Base-by-base conservation (phyloP, 2,888 invertebrate genomes). In the Augochlorella aurata region DNA sequence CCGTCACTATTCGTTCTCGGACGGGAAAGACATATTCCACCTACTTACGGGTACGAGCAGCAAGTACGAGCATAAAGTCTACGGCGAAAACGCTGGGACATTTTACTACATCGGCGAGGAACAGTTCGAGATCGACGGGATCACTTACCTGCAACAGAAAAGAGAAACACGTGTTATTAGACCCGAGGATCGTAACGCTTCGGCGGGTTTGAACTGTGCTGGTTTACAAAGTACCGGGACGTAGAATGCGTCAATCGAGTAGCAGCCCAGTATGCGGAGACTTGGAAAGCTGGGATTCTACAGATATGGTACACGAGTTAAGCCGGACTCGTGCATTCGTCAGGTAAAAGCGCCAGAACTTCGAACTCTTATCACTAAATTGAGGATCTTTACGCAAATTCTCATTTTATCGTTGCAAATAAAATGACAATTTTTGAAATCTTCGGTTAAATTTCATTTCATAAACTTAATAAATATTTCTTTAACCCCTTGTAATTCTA, bases 131-230 rank as follows among this genome's bases (percentile, higher is more conserved):
- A 71, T 66, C 72, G 71, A 69, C 63, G 68, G 61, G 74, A 82
- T 74, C 87, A 90, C 90, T 90, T 90, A 90, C 90, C 90, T 90
- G 90, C 24, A 90, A 90, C 90, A 90, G 79, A 90, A 80, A 85
- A 79, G 71, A 88, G 74, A 83, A 71, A 61, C 14, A 87, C 45
- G 61, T 84, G 83, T 89, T 87, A 89, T 87, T 89, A 83, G 79
- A 71, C 38, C 24, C 21, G 50, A 49, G 76, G 38, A 69, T 50
- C 58, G 47, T 65, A 66, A 75, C 79, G 54, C 69, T 58, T 47
- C 54, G 45, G 24, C 58, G 24, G 67, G 47, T 74, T 49, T 38
- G 45, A 83, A 82, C 75, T 73, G 67, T 74, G 75, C 71, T 12
- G 38, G 66, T 74, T 52, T 52, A 63, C 73, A 50, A 70, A 69